These are phyloP conservation scores for Parnassius smintheus DNA, from an alignment of 2,888 invertebrate species.

Conservation along the genomic window DNA sequence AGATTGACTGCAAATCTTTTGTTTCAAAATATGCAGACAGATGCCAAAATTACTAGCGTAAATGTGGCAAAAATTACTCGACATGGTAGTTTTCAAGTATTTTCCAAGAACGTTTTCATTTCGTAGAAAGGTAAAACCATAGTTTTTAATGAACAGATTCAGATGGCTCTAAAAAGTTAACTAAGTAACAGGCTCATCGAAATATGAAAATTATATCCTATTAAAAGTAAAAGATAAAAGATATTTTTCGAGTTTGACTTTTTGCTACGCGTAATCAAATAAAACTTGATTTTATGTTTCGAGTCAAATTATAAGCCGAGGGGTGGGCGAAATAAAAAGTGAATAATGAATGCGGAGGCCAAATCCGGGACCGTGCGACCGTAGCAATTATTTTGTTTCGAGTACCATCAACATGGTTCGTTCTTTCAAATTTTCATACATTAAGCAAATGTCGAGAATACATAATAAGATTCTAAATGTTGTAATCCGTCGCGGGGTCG, in stretches of 20 bases:
- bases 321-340: constrained; percentile 78
- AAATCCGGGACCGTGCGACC: constrained; percentile 75
- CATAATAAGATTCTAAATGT: constrained; percentile 76
- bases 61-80: constrained; percentile 32
- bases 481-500: constrained; percentile 61
- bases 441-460: constrained; percentile 79
- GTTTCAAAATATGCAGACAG: constrained; percentile 55
- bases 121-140: neutral
- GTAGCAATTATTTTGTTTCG: constrained; percentile 80
- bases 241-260: constrained; percentile 61
- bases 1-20: constrained; percentile 68
- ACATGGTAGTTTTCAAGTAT: constrained; percentile 30
- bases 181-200: constrained; percentile 46
- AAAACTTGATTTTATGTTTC: constrained; percentile 81
- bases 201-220: constrained; percentile 56
- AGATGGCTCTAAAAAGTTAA: constrained; percentile 39
- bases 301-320: constrained; percentile 79
- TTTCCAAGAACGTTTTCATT: neutral
- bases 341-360: constrained; percentile 79
- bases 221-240: constrained; percentile 69
- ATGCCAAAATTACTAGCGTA: constrained; percentile 40
- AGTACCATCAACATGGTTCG: constrained; percentile 79
- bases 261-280: constrained; percentile 75
- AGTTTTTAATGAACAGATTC: constrained; percentile 9
- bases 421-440: constrained; percentile 80